phyloP scores from a whole-genome alignment of 2,797 vertebrate genomes.

The Hyperoplus immaculatus region DNA sequence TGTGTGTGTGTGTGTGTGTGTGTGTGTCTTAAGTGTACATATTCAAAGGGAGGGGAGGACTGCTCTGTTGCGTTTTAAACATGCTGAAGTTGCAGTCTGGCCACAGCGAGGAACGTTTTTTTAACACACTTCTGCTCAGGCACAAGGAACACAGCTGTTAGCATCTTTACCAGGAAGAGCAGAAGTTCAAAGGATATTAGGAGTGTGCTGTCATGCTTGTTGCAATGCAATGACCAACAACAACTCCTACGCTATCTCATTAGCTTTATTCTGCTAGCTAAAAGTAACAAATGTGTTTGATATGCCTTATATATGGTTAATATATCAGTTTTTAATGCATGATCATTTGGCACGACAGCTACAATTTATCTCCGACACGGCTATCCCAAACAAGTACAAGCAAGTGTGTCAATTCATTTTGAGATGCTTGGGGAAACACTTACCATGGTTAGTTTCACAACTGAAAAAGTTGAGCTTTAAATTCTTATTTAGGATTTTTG shows the following conservation, averaged over 20 bases:
- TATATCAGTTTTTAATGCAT: too few relatives aligned
- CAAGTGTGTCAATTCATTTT: too few relatives aligned
- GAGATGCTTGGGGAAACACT: too few relatives aligned
- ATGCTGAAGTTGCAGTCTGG: conserved; percentile 42
- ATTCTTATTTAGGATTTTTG: too few relatives aligned
- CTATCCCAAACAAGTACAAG: too few relatives aligned
- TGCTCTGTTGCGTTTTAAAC: conserved; percentile 17
- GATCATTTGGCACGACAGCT: too few relatives aligned
- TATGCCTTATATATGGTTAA: too few relatives aligned
- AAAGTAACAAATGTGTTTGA: background rate
- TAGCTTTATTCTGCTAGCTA: background rate
- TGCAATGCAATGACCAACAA: conserved; percentile 3
- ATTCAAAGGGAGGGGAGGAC: conserved; percentile 23
- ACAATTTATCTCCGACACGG: too few relatives aligned
- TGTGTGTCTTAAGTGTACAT: background rate
- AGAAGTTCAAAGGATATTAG: background rate
- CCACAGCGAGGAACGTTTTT: conserved; percentile 3
- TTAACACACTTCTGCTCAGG: conserved; percentile 18
- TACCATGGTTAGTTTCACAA: too few relatives aligned
- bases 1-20: too few relatives aligned
- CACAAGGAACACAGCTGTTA: conserved; percentile 32
- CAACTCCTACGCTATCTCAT: background rate
- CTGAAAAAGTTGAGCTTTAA: too few relatives aligned
- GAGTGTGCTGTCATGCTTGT: background rate
- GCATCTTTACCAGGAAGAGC: conserved; percentile 22